Conservation (phyloP, 2,888 invertebrate genomes). For the Drosophila phalerata region DNA sequence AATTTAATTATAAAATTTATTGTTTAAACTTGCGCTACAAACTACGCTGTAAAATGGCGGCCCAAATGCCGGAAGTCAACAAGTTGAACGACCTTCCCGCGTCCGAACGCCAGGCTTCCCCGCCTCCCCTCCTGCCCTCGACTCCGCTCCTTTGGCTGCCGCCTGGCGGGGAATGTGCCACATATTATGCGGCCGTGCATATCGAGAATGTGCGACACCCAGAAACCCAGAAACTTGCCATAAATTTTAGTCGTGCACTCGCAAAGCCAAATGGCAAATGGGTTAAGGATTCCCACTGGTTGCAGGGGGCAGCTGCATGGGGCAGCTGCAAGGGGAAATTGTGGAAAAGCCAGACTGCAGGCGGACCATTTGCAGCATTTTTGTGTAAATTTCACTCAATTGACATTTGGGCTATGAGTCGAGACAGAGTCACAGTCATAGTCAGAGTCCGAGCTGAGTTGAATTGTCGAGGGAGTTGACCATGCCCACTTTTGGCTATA, state of each 20-base stretch:
- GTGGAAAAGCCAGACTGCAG: not conserved
- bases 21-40: slow-evolving; percentile 68
- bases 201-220: slow-evolving; percentile 43
- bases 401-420: slow-evolving; percentile 68
- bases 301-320: not conserved
- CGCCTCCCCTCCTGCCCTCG: not conserved
- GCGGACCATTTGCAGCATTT: slow-evolving; percentile 45
- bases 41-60: slow-evolving; percentile 77
- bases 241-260: slow-evolving; percentile 72
- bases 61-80: slow-evolving; percentile 71
- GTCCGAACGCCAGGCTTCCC: slow-evolving; percentile 6
- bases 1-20: slow-evolving; percentile 81
- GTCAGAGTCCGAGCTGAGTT: slow-evolving; percentile 19
- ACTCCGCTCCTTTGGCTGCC: not conserved
- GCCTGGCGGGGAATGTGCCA: slow-evolving; percentile 70
- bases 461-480: slow-evolving; percentile 6
- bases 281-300: slow-evolving; percentile 56
- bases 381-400: slow-evolving; percentile 78
- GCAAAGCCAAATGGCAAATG: slow-evolving; percentile 63
- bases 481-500: slow-evolving; percentile 6
- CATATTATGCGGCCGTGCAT: slow-evolving; percentile 69
- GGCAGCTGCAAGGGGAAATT: not conserved
- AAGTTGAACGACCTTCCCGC: slow-evolving; percentile 74
- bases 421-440: slow-evolving; percentile 20
- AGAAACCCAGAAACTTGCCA: slow-evolving; percentile 75